Evolutionary conservation across 2,113 vertebrate genomes (phyloP).

Genomic region (Platycercus adscitus): DNA sequence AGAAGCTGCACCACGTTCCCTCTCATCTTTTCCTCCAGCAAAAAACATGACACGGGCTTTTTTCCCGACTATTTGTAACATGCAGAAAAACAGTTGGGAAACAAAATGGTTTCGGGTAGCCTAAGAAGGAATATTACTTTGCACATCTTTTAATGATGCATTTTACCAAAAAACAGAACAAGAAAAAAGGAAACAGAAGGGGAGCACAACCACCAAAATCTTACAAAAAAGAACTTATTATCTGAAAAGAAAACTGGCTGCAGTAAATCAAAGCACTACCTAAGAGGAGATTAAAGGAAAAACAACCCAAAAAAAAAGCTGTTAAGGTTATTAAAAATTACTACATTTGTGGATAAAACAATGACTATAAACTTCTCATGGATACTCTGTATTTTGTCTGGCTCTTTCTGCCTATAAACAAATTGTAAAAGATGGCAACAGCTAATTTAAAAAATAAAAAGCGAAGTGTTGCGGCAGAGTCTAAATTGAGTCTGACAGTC

Average conservation of each 20-base stretch:
- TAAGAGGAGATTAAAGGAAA: neutral
- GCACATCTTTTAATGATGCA: neutral
- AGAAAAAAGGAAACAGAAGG: neutral
- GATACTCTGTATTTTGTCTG: neutral
- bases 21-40: neutral
- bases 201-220: neutral
- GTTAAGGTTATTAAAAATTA: slow-evolving; percentile 25
- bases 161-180: neutral
- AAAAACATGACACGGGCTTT: neutral
- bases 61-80: neutral
- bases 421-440: slow-evolving; percentile 75
- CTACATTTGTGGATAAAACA: neutral
- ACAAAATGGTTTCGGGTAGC: neutral
- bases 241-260: neutral
- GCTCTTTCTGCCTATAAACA: slow-evolving; percentile 60
- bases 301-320: neutral
- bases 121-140: neutral
- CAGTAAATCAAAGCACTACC: neutral
- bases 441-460: slow-evolving; percentile 80
- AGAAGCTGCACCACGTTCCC: rapidly evolving
- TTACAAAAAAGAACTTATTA: neutral
- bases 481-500: slow-evolving; percentile 76
- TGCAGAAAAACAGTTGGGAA: neutral
- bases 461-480: slow-evolving; percentile 44
- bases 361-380: slow-evolving; percentile 8